These are phyloP conservation scores for Sylvia borin DNA, from an alignment of 2,797 vertebrate genomes.

Conservation along the genomic window DNA sequence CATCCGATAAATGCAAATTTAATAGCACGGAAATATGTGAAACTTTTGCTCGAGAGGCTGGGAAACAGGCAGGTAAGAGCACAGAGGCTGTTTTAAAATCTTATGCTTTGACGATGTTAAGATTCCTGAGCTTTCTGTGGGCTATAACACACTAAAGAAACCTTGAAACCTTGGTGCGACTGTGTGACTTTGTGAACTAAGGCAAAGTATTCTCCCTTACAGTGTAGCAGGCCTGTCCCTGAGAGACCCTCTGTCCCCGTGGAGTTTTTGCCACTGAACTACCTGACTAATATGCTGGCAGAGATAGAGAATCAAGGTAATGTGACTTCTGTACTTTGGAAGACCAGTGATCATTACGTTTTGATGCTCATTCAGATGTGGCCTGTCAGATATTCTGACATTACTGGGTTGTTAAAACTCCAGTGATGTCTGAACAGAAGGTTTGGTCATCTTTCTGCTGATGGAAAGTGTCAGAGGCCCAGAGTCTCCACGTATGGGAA, in stretches of 20 bases:
- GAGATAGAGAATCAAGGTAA: conserved; percentile 79
- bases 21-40: conserved; percentile 75
- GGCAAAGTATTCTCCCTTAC: conserved; percentile 13
- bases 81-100: not conserved
- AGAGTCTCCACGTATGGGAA: not conserved
- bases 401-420: not conserved
- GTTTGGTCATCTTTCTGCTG: not conserved
- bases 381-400: not conserved
- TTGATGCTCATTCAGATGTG: not conserved
- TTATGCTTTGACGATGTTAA: not conserved
- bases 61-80: conserved; percentile 71
- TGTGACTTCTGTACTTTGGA: not conserved
- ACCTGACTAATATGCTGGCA: conserved; percentile 81
- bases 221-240: conserved; percentile 65
- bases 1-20: conserved; percentile 73
- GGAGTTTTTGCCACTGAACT: conserved; percentile 83
- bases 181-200: not conserved
- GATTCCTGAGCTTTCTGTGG: not conserved
- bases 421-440: not conserved
- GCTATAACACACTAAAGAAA: not conserved
- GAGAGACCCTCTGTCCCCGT: conserved; percentile 47
- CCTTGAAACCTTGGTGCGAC: not conserved
- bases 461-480: not conserved
- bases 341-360: not conserved
- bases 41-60: conserved; percentile 66